phyloP scores from a whole-genome alignment of 2,797 vertebrate genomes.

The Kryptopterus vitreolus region DNA sequence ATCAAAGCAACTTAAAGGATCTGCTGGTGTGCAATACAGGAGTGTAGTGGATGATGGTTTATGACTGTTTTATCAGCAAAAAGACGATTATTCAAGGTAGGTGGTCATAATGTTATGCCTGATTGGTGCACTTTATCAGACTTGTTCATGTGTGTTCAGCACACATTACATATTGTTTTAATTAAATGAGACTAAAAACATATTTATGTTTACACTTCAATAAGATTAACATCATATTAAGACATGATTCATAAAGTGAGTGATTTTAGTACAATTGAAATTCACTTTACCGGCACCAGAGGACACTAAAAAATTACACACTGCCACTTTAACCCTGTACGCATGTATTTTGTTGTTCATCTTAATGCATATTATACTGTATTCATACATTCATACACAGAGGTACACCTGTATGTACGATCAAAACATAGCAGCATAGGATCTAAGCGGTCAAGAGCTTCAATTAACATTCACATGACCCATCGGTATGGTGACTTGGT shows the following conservation, averaged over 20 bases:
- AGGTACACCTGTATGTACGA: neutral
- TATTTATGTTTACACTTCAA: neutral
- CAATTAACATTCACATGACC: neutral
- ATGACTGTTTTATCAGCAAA: no score
- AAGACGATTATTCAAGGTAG: no score
- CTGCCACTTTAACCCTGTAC: neutral
- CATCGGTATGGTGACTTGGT: neutral
- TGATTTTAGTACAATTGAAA: neutral
- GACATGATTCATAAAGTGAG: neutral
- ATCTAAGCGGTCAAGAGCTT: neutral
- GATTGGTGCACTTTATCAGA: neutral
- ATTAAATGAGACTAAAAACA: neutral
- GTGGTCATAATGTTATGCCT: no score
- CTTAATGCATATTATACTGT: neutral
- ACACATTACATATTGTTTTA: no score
- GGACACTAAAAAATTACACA: neutral
- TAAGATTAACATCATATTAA: neutral
- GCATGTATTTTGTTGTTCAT: neutral
- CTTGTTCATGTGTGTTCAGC: neutral
- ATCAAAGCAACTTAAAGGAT: no score
- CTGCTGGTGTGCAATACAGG: no score
- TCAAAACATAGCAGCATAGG: conserved; percentile 2
- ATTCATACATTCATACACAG: neutral
- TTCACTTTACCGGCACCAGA: neutral
- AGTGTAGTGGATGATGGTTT: no score